A percentile compares a stretch with the other conserved stretches of the same genome.
phyloP scores from a whole-genome alignment of 2,888 invertebrate genomes.

The Syritta pipiens region DNA sequence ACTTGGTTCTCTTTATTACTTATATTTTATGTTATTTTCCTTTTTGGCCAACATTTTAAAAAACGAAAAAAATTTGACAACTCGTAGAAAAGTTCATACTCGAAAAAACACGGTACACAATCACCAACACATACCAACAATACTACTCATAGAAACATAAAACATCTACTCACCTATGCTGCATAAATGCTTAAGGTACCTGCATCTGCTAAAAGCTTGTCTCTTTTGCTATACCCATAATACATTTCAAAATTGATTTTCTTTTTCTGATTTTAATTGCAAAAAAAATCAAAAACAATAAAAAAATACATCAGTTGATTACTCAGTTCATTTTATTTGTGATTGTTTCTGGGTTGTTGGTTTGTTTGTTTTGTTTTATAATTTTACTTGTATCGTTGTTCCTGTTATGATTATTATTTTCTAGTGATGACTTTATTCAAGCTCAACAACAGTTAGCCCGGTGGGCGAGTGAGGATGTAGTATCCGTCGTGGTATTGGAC shows the following conservation, averaged over 20 bases:
- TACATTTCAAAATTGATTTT: constrained; percentile 46
- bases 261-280: constrained; percentile 5
- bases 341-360: constrained; percentile 66
- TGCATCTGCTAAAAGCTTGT: constrained; percentile 37
- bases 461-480: constrained; percentile 94
- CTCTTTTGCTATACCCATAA: constrained; percentile 55
- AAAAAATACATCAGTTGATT: constrained; percentile 14
- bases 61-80: background rate
- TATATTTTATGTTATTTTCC: constrained; percentile 16
- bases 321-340: constrained; percentile 40
- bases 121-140: constrained; percentile 37
- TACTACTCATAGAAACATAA: constrained; percentile 52
- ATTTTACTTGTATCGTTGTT: constrained; percentile 82
- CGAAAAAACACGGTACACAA: constrained; percentile 24
- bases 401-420: constrained; percentile 91
- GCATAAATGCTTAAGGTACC: constrained; percentile 43
- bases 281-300: background rate
- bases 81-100: constrained; percentile 23
- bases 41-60: constrained; percentile 28
- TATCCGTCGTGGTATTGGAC: constrained; percentile 82
- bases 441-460: constrained; percentile 97
- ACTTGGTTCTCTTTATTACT: constrained; percentile 67
- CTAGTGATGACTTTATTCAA: constrained; percentile 98
- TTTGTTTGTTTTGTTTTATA: constrained; percentile 66
- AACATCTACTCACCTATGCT: constrained; percentile 49